Percentiles rank a stretch among this genome's conserved stretches.
Conservation (phyloP, 2,888 invertebrate species). For the Pegoplata infirma region DNA sequence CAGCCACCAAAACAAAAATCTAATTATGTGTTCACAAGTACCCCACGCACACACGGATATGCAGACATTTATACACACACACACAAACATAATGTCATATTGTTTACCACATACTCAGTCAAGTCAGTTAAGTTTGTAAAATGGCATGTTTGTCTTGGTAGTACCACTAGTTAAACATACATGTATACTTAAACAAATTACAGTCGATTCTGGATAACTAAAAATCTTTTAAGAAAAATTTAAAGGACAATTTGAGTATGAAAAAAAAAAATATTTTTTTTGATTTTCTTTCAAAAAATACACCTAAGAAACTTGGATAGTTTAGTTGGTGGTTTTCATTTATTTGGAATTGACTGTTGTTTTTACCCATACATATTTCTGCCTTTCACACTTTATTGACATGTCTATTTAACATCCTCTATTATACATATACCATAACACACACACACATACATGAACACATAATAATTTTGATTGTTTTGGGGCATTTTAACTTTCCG, state of each 20-base stretch:
- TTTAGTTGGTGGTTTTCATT: no score
- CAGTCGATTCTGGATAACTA: no score
- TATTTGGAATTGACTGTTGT: no score
- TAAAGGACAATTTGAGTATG: no score
- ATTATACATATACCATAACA: conserved; percentile 37
- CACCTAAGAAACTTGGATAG: no score
- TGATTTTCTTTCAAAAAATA: no score
- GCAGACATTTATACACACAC: neutral
- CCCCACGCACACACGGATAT: conserved; percentile 3
- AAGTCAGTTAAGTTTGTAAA: conserved; percentile 55
- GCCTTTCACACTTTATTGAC: conserved; percentile 57
- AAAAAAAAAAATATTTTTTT: no score
- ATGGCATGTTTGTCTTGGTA: conserved; percentile 47
- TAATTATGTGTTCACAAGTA: conserved; percentile 60
- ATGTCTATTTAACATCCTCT: conserved; percentile 54
- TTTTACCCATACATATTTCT: conserved; percentile 18
- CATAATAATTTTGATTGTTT: conserved; percentile 47
- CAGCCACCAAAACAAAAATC: conserved; percentile 54
- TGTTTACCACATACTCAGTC: conserved; percentile 33
- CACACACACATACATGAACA: neutral
- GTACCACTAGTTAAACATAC: conserved; percentile 3
- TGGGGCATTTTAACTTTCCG: conserved; percentile 1
- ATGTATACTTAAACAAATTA: no score
- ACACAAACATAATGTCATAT: conserved; percentile 40
- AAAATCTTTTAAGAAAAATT: no score